Base-by-base conservation (phyloP, 2,113 vertebrate species). In the Phalacrocorax pelagicus region DNA sequence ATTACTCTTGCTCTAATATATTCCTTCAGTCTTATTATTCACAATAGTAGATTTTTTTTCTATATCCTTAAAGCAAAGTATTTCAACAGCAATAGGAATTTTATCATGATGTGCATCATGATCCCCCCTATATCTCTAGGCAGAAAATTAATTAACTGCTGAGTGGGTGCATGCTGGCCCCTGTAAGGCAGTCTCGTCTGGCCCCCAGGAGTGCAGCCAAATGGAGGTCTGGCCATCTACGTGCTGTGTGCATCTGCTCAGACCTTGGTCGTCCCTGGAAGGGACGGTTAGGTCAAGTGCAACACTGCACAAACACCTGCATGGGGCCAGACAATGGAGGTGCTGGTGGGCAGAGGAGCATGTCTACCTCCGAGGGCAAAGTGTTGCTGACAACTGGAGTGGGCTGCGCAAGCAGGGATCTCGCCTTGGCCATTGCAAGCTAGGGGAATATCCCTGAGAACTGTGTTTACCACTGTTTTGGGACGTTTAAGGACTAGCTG, bases 331-430 rank as follows among this genome's bases (percentile, higher is more conserved):
- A 72, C 32, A 57, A 47, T 6, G 19, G 38, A 84, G 24, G 16
- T 49, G 30, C 29, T 0, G 0, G 5, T 46, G 42, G 19, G 9
- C 1, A 3, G 65, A 82, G 29, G 11, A 72, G 5, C 26, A 30
- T 9, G 77, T 36, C 23, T 73, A 12, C 20, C 15, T 38, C 58
- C 63, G 21, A 51, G 15, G 20, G 5, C 0, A 0, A 44, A 12
- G 49, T 1, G 1, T 2, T 86, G 32, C 26, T 77, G 54, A 54
- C 70, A 51, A 32, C 29, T 65, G 55, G 15, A 55, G 22, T 32
- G 47, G 44, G 21, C 63, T 49, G 46, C 24, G 73, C 65, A 57
- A 78, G 40, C 42, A 79, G 15, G 9, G 5, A 20, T 80, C 52
- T 86, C 11, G 9, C 17, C 21, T 16, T 29, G 20, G 20, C 21